Evolutionary conservation across 37 sponge, comb jelly and placozoan species (phyloP).

Genomic region (Aphrocallistes beatrix): DNA sequence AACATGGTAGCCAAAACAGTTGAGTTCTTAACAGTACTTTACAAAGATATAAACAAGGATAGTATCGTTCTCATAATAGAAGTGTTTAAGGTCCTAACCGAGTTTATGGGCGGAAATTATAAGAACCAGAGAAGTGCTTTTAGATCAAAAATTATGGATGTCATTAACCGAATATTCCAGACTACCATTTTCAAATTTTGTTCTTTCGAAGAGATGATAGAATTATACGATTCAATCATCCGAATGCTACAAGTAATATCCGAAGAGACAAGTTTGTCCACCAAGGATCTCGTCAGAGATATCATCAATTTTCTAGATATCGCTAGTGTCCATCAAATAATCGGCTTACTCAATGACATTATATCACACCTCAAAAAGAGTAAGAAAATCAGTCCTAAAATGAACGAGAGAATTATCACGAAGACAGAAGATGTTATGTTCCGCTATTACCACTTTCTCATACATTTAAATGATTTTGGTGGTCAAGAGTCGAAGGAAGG

Average conservation of each 20-base stretch:
- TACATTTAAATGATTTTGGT: not conserved
- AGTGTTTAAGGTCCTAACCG: conserved; percentile 21
- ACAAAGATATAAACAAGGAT: conserved; percentile 20
- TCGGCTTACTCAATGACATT: not conserved
- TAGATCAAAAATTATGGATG: not conserved
- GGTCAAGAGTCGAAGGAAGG: not conserved
- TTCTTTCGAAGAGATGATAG: not conserved
- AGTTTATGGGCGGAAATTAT: not conserved
- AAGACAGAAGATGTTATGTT: not conserved
- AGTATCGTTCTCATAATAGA: conserved; percentile 35
- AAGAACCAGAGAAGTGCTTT: not conserved
- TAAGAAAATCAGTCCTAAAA: not conserved
- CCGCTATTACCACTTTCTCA: not conserved
- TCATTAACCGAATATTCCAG: conserved; percentile 27
- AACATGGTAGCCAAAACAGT: conserved; percentile 40
- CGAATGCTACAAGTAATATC: conserved; percentile 38
- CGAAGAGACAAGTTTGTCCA: conserved; percentile 30
- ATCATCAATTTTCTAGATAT: conserved; percentile 17
- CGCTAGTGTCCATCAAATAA: not conserved
- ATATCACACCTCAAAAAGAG: no score
- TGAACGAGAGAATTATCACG: not conserved
- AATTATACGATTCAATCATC: conserved; percentile 30
- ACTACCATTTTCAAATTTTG: not conserved
- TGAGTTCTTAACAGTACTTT: conserved; percentile 24
- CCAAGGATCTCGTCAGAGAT: conserved; percentile 17